Conservation (phyloP, 2,888 invertebrate species). For the Brachynemurus nebulosus region DNA sequence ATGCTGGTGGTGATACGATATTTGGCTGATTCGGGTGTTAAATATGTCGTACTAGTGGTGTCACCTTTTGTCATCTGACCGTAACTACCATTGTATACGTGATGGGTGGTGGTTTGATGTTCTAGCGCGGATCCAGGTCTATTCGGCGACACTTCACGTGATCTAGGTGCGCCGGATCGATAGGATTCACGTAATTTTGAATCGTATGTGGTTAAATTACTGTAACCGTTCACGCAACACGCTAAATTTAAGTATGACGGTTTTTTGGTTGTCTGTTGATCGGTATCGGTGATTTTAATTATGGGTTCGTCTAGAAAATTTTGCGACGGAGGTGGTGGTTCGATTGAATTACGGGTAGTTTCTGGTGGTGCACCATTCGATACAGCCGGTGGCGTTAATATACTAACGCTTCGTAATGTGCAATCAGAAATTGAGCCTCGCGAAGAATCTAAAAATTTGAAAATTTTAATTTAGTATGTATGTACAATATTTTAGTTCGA, state of each 20-base stretch:
- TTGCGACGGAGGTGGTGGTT: neutral
- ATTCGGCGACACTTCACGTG: conserved; percentile 57
- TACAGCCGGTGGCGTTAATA: conserved; percentile 25
- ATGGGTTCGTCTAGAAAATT: neutral
- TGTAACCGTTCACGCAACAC: conserved; percentile 83
- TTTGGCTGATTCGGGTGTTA: conserved; percentile 12
- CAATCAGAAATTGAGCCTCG: conserved; percentile 31
- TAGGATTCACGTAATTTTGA: conserved; percentile 54
- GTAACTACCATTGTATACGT: conserved; percentile 6
- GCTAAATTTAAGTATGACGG: conserved; percentile 82
- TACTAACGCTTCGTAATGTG: conserved; percentile 36
- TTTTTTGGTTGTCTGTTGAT: conserved; percentile 36
- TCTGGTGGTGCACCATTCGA: conserved; percentile 4
- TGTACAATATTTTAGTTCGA: too few species aligned
- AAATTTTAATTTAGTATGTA: too few species aligned
- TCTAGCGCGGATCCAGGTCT: conserved; percentile 32
- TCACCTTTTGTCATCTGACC: conserved; percentile 3
- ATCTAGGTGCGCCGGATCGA: conserved; percentile 27
- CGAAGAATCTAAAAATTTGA: conserved; percentile 37
- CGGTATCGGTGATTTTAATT: conserved; percentile 6
- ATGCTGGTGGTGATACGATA: conserved; percentile 1
- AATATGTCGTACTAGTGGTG: conserved; percentile 1
- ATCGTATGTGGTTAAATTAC: conserved; percentile 74
- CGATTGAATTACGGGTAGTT: neutral
- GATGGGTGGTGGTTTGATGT: too few species aligned